Percentiles rank a stretch among this genome's conserved stretches.
These are phyloP conservation scores for Aphidius gifuensis DNA, from an alignment of 1,140 invertebrate species.

Conservation along the genomic window DNA sequence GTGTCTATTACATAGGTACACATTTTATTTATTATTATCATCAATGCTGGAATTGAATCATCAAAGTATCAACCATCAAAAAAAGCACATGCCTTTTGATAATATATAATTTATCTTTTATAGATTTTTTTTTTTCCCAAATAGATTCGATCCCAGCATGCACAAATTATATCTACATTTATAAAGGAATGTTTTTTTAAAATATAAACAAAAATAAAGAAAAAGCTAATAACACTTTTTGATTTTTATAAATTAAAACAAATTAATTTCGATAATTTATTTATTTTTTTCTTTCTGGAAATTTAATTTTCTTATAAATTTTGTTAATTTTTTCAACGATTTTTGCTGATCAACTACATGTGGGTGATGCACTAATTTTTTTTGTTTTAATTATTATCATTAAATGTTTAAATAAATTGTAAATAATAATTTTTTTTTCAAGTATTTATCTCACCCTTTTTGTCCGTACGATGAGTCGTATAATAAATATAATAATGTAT, in stretches of 20 bases:
- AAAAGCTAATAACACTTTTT: constrained; percentile 14
- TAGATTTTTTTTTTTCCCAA: background rate
- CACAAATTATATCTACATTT: constrained; percentile 13
- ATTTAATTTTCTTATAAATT: too few species aligned
- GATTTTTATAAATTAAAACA: background rate
- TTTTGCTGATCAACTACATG: too few species aligned
- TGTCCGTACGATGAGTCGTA: constrained; percentile 37
- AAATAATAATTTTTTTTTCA: too few species aligned
- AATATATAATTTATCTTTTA: constrained; percentile 17
- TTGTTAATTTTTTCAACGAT: too few species aligned
- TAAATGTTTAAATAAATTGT: too few species aligned
- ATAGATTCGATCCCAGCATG: constrained; percentile 43
- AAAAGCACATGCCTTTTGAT: constrained; percentile 13
- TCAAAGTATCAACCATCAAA: background rate
- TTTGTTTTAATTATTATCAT: too few species aligned
- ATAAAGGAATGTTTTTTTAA: too few species aligned
- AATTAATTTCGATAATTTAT: too few species aligned
- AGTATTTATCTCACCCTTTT: constrained; percentile 17
- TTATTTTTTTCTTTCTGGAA: too few species aligned
- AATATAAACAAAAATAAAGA: background rate
- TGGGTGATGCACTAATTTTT: too few species aligned
- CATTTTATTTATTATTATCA: constrained; percentile 25
- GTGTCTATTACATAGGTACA: constrained; percentile 49
- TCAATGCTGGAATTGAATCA: constrained; percentile 44
- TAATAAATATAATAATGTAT: constrained; percentile 55